Evolutionary conservation across 2,113 vertebrate genomes (phyloP).

Genomic region (Brachyhypopomus occidentalis): DNA sequence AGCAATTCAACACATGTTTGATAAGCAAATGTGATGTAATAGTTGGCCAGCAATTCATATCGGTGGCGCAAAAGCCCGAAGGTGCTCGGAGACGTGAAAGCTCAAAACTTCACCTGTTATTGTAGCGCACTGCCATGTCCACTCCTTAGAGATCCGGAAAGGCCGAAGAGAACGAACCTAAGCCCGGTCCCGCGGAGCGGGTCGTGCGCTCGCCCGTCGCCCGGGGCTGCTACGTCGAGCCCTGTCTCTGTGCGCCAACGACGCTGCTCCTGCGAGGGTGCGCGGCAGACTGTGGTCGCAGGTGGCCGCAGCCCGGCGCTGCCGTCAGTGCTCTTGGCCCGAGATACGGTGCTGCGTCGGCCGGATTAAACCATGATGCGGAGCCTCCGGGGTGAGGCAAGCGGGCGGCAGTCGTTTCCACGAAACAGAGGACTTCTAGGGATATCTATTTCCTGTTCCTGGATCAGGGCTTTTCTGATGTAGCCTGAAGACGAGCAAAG

Average conservation of each 20-base stretch:
- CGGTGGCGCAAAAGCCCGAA: neutral
- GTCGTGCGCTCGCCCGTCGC: conserved; percentile 9
- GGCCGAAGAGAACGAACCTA: conserved; percentile 42
- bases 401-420: neutral
- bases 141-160: conserved; percentile 36
- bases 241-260: neutral
- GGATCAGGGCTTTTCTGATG: neutral
- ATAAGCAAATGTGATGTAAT: too few relatives aligned
- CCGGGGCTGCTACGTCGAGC: neutral
- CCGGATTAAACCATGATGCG: conserved; percentile 42
- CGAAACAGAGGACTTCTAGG: neutral
- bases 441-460: too few relatives aligned
- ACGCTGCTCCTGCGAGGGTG: conserved; percentile 30
- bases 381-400: conserved; percentile 8
- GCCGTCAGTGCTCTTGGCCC: conserved; percentile 57
- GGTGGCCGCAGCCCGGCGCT: conserved; percentile 57
- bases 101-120: conserved; percentile 62
- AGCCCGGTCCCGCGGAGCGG: conserved; percentile 31
- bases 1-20: too few relatives aligned
- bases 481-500: neutral
- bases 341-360: conserved; percentile 48
- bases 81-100: neutral
- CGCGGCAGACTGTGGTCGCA: conserved; percentile 62
- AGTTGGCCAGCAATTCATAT: neutral
- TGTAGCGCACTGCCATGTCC: conserved; percentile 61